Evolutionary conservation across 2,888 invertebrate species (phyloP).

Genomic region (Tryphoninae sp.): DNA sequence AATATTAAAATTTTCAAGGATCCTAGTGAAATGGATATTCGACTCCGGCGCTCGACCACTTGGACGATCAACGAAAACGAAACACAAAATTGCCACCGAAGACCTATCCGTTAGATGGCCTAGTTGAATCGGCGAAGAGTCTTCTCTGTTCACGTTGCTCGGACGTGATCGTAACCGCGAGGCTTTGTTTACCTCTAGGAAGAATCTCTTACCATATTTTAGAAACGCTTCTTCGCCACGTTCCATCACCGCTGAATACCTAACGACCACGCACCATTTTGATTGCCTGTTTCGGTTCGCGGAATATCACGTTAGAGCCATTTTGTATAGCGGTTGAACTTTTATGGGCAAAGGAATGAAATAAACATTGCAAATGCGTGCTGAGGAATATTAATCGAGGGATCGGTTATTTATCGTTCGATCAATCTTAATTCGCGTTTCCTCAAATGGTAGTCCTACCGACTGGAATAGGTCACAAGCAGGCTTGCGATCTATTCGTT

Average conservation of each 20-base stretch:
- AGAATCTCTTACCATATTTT: conserved; percentile 43
- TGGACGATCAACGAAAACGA: conserved; percentile 3
- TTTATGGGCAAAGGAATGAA: not conserved
- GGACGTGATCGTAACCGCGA: conserved; percentile 27
- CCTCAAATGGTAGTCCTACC: not conserved
- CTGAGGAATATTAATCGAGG: conserved; percentile 11
- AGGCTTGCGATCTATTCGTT: not conserved
- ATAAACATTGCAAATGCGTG: conserved; percentile 3
- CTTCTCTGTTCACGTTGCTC: conserved; percentile 11
- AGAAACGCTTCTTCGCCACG: not conserved
- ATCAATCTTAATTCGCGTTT: not conserved
- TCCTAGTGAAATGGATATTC: not conserved
- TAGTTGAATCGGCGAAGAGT: conserved; percentile 16
- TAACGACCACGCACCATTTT: not conserved
- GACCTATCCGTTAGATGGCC: conserved; percentile 25
- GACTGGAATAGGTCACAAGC: not conserved
- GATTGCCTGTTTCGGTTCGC: not conserved
- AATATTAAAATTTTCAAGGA: not conserved
- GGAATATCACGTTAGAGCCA: not conserved
- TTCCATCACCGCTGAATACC: not conserved
- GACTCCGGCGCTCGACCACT: conserved; percentile 1
- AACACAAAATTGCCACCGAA: conserved; percentile 8
- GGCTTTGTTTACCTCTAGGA: conserved; percentile 38
- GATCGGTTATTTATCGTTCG: conserved; percentile 21
- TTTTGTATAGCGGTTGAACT: not conserved